These are phyloP conservation scores for Empidonax alnorum DNA, from an alignment of 2,113 vertebrate genomes.

Conservation along the genomic window DNA sequence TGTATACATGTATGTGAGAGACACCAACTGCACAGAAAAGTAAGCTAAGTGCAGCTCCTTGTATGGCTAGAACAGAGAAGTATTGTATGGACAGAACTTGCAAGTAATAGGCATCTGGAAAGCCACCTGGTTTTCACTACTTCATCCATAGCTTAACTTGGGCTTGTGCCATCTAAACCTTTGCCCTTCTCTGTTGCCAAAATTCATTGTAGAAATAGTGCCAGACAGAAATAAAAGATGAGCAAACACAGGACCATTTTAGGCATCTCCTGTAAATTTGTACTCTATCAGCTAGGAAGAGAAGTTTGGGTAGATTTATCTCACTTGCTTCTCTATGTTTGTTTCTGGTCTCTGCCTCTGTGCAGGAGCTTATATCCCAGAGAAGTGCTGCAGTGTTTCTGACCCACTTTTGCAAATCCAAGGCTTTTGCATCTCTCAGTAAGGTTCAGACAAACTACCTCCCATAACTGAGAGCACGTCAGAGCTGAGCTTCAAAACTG, in stretches of 20 bases:
- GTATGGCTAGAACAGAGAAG: neutral
- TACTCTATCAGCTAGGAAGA: neutral
- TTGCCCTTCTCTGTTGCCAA: neutral
- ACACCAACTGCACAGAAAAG: neutral
- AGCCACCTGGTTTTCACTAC: neutral
- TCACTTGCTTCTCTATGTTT: neutral
- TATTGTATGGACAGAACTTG: neutral
- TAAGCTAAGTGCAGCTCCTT: neutral
- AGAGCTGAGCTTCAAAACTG: neutral
- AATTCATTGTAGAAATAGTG: neutral
- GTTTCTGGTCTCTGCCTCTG: neutral
- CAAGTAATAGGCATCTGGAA: neutral
- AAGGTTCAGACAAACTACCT: neutral
- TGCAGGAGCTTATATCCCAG: neutral
- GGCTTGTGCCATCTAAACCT: slow-evolving; percentile 1
- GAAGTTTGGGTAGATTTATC: neutral
- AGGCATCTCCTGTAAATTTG: neutral
- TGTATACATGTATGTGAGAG: neutral
- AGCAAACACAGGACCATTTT: neutral
- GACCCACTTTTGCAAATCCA: neutral
- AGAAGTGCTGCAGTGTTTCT: neutral
- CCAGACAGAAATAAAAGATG: neutral
- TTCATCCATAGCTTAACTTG: neutral
- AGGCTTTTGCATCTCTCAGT: neutral
- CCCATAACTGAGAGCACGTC: neutral